phyloP scores from a whole-genome alignment of 1,140 invertebrate genomes.

The Plectrocnemia conspersa region DNA sequence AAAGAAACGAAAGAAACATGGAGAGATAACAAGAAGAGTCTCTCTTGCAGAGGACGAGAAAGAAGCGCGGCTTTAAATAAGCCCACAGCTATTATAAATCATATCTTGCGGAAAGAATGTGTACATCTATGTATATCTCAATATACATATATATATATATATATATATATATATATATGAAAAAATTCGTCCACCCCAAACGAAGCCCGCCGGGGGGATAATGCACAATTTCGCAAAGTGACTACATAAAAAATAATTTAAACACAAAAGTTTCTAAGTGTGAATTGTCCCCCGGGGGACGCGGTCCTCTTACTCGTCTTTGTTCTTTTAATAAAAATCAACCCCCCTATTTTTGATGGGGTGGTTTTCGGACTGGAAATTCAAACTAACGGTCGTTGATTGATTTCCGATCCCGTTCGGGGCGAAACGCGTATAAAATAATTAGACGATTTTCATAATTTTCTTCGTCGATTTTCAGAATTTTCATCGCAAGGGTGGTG shows the following conservation, averaged over 20 bases:
- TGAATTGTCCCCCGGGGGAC: conserved; percentile 24
- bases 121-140: conserved; percentile 1
- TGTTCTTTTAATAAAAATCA: conserved; percentile 31
- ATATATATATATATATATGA: background rate
- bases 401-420: too few species aligned
- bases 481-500: too few species aligned
- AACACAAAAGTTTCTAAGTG: conserved; percentile 34
- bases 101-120: conserved; percentile 14
- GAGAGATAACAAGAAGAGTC: conserved; percentile 17
- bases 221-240: conserved; percentile 31
- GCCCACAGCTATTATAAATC: conserved; percentile 27
- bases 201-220: conserved; percentile 3
- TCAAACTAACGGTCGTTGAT: too few species aligned
- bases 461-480: too few species aligned
- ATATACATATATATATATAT: background rate
- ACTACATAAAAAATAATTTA: conserved; percentile 36
- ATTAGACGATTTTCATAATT: too few species aligned
- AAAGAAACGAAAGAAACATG: conserved; percentile 13
- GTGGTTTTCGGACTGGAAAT: too few species aligned
- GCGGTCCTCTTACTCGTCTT: conserved; percentile 14
- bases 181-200: background rate
- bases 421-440: too few species aligned
- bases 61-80: conserved; percentile 18
- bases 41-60: conserved; percentile 10
- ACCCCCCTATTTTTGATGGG: too few species aligned